These are phyloP conservation scores for Gila orcuttii DNA, from an alignment of 2,113 vertebrate genomes.

Conservation along the genomic window DNA sequence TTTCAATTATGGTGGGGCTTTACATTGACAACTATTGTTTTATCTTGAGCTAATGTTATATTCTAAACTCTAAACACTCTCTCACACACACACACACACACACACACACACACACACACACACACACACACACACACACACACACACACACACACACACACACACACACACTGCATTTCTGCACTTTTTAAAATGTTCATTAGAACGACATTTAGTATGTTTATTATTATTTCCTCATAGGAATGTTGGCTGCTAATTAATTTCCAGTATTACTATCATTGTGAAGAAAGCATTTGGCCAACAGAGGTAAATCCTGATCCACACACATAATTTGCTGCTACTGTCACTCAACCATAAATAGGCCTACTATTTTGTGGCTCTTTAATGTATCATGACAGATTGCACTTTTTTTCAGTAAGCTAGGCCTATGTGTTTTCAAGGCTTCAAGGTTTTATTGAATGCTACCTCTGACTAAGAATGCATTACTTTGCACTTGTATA, in stretches of 20 bases:
- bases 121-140: neutral
- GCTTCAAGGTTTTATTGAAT: too few species aligned
- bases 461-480: too few species aligned
- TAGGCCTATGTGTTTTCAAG: too few species aligned
- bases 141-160: too few species aligned
- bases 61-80: neutral
- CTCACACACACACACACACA: too few species aligned
- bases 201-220: neutral
- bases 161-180: neutral
- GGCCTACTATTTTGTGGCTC: too few species aligned
- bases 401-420: too few species aligned
- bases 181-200: neutral
- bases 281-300: neutral
- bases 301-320: neutral
- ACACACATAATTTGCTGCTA: neutral
- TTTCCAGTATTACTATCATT: neutral
- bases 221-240: neutral
- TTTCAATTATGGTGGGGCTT: neutral
- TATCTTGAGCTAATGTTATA: neutral
- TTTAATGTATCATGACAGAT: too few species aligned
- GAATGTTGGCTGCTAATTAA: neutral
- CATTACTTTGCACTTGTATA: too few species aligned
- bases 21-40: neutral
- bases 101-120: too few species aligned
- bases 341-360: neutral